Percentiles rank a stretch among this genome's conserved stretches.
These are phyloP conservation scores for Phyllotreta striolata DNA, from an alignment of 2,888 invertebrate species.

Conservation along the genomic window DNA sequence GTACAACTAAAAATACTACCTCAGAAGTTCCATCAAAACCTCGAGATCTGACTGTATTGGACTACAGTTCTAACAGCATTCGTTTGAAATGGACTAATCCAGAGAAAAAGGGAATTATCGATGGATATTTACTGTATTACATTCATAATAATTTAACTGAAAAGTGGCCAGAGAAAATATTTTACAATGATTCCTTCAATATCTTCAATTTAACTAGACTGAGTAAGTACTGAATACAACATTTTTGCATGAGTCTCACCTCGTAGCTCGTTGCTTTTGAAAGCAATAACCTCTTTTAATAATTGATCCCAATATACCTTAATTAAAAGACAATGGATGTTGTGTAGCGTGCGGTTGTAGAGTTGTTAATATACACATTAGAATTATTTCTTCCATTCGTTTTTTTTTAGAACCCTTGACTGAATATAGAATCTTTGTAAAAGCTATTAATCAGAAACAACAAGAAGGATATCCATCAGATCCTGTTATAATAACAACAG, in stretches of 20 bases:
- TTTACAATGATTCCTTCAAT: slow-evolving; percentile 55
- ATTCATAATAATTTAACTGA: slow-evolving; percentile 75
- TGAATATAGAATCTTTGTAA: slow-evolving; percentile 86
- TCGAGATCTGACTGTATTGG: slow-evolving; percentile 78
- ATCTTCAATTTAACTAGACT: slow-evolving; percentile 68
- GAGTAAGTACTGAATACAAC: slow-evolving; percentile 64
- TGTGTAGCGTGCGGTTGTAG: background rate
- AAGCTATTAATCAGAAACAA: slow-evolving; percentile 74
- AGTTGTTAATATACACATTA: background rate
- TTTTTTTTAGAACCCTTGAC: slow-evolving; percentile 80
- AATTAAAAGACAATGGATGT: slow-evolving; percentile 15
- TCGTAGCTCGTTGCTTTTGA: background rate
- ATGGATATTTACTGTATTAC: slow-evolving; percentile 76
- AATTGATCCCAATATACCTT: slow-evolving; percentile 7
- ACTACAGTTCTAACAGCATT: slow-evolving; percentile 79
- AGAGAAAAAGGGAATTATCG: slow-evolving; percentile 71
- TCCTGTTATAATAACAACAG: slow-evolving; percentile 77
- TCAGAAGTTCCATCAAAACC: slow-evolving; percentile 79
- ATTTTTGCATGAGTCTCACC: no score
- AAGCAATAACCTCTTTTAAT: background rate
- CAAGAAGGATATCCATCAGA: slow-evolving; percentile 81
- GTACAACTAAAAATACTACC: slow-evolving; percentile 47
- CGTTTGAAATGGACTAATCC: slow-evolving; percentile 84
- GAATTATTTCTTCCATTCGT: no score
- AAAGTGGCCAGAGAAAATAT: slow-evolving; percentile 62